Percentiles rank a stretch among this genome's conserved stretches.
These are phyloP conservation scores for Nyctibius bracteatus DNA, from an alignment of 2,113 vertebrate species.

Conservation along the genomic window DNA sequence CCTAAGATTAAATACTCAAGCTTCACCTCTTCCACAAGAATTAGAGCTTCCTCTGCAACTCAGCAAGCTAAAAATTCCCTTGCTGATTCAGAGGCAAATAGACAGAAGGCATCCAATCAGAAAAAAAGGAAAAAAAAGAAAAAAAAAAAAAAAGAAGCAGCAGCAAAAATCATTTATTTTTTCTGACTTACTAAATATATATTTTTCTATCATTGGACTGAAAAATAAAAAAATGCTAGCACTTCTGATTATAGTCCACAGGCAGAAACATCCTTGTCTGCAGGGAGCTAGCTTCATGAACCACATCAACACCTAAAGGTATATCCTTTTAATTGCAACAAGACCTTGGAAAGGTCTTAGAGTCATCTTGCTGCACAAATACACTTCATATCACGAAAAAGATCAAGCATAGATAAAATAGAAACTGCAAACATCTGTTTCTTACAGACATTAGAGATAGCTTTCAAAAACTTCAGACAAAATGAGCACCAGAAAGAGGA, in stretches of 20 bases:
- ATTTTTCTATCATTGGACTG: background rate
- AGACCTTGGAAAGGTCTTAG: background rate
- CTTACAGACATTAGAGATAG: background rate
- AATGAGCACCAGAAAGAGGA: background rate
- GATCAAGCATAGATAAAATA: background rate
- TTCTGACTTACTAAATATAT: background rate
- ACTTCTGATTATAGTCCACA: background rate
- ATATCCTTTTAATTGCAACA: slow-evolving; percentile 14
- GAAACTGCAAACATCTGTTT: background rate
- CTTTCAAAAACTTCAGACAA: slow-evolving; percentile 31
- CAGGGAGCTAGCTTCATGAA: background rate
- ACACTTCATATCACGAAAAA: background rate
- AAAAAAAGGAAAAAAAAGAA: too few relatives aligned
- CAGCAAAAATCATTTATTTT: background rate
- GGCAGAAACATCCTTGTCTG: background rate
- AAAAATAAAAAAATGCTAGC: background rate
- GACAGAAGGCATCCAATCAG: background rate
- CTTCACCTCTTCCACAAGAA: background rate
- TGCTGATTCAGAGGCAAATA: background rate
- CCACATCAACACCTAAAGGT: background rate
- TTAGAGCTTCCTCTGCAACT: background rate
- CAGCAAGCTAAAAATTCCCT: background rate
- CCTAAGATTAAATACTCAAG: background rate
- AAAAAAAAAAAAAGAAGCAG: background rate
- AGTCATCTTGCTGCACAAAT: background rate